Evolutionary conservation across 2,113 vertebrate genomes (phyloP), one percentile per base, ranked within the genome.

Genomic region (Asarcornis scutulata): DNA sequence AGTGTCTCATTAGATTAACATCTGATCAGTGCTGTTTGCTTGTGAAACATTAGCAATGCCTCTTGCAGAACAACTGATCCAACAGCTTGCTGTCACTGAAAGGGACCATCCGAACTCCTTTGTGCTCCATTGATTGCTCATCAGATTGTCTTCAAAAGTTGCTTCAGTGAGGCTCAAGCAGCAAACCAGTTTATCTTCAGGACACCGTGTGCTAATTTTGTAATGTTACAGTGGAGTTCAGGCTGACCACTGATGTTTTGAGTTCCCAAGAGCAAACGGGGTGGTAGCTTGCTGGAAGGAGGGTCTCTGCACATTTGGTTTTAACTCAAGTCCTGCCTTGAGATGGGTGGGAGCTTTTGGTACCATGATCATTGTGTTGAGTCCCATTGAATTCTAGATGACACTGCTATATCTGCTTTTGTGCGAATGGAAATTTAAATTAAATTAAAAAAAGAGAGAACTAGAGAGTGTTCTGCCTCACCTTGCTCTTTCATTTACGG

Each of bases 401-500:
- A 14, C 3, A 2, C 34, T 32, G 17, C 6, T 46, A 38, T 2
- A 1, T 5, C 25, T 42, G 48, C 76, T 86, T 83, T 66, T 13
- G 2, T 4, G 46, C 32, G 55, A n/a, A 56, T 62, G 58, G 13
- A 69, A 88, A 34, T 1, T 1, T 18, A 21, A 63, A 40, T 66
- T 55, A 8, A 56, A 40, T 40, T 40, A 40, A 40, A 40, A 40
- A 40, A 55, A 18, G 31, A 38, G 17, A 29, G 3, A 18, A 55
- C 26, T 15, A 31, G 6, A 11, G 6, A 4, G 25, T 53, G 17
- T 72, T 76, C 18, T 81, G 5, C 9, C 4, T 46, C 15, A 55
- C 6, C 17, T 56, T 4, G 23, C 3, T 11, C 31, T 52, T 59
- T 6, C 42, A 18, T 1, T 1, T 4, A 1, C 13, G 4, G 2